phyloP scores from a whole-genome alignment of 2,797 vertebrate species.

The Liasis olivaceus region DNA sequence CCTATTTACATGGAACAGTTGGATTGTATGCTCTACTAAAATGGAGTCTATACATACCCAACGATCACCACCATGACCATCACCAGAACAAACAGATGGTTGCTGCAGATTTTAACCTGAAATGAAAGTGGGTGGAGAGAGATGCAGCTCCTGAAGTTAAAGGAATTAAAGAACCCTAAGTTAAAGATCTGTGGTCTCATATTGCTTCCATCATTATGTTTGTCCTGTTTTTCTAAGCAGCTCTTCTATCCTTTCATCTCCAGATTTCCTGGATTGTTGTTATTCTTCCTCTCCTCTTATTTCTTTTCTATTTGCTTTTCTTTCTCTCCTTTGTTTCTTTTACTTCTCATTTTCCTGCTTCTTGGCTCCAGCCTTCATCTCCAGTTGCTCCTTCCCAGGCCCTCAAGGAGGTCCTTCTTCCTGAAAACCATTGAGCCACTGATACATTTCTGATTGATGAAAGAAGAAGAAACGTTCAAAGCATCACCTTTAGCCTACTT shows the following conservation, averaged over 20 bases:
- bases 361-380: background rate
- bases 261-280: conserved; percentile 13
- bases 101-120: background rate
- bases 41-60: background rate
- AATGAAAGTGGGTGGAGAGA: background rate
- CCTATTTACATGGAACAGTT: background rate
- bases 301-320: conserved; percentile 13
- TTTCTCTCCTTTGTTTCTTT: background rate
- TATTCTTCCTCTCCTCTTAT: background rate
- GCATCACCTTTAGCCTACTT: background rate
- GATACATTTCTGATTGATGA: background rate
- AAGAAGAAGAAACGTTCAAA: background rate
- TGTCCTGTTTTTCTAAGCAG: background rate
- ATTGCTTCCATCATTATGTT: background rate
- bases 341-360: background rate
- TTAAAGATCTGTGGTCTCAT: background rate
- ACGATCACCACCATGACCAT: background rate
- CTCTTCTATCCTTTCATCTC: background rate
- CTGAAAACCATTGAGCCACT: background rate
- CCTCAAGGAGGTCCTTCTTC: background rate
- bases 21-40: too few species aligned
- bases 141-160: background rate
- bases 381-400: background rate
- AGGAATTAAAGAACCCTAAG: background rate
- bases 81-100: background rate